Conservation (phyloP, 1,140 invertebrate genomes). For the Pectinophora gossypiella region DNA sequence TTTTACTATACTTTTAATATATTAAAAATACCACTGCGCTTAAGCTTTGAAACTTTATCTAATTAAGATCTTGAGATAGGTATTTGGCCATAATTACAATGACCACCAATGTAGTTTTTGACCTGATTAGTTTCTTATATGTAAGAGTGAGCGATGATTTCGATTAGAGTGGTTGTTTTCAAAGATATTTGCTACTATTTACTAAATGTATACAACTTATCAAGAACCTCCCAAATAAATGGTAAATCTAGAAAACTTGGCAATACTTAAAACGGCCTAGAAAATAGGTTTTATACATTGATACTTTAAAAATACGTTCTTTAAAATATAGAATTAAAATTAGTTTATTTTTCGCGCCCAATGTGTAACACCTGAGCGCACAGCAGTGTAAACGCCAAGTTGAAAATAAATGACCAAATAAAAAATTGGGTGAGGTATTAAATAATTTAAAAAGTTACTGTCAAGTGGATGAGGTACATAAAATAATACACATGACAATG, state of each 20-base stretch:
- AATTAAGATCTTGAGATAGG: neutral
- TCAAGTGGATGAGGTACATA: neutral
- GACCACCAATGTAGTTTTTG: slow-evolving; percentile 3
- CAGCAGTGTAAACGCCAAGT: too few species aligned
- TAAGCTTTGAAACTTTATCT: slow-evolving; percentile 18
- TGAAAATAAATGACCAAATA: too few species aligned
- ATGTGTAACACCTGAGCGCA: too few species aligned
- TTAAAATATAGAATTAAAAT: too few species aligned
- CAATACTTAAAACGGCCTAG: too few species aligned
- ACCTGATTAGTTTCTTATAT: neutral
- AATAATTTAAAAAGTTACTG: neutral
- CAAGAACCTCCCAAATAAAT: too few species aligned
- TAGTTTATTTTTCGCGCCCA: too few species aligned
- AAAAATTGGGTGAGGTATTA: too few species aligned
- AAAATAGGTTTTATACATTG: too few species aligned
- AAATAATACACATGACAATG: slow-evolving; percentile 13
- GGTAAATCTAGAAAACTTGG: too few species aligned
- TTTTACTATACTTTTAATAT: slow-evolving; percentile 14
- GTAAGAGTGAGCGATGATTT: neutral
- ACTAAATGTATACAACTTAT: neutral
- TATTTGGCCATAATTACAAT: neutral
- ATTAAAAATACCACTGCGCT: slow-evolving; percentile 19
- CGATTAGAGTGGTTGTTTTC: neutral
- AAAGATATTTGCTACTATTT: neutral
- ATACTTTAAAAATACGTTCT: too few species aligned